Base-by-base conservation (phyloP, 2,888 invertebrate species). In the Chesias legatella region DNA sequence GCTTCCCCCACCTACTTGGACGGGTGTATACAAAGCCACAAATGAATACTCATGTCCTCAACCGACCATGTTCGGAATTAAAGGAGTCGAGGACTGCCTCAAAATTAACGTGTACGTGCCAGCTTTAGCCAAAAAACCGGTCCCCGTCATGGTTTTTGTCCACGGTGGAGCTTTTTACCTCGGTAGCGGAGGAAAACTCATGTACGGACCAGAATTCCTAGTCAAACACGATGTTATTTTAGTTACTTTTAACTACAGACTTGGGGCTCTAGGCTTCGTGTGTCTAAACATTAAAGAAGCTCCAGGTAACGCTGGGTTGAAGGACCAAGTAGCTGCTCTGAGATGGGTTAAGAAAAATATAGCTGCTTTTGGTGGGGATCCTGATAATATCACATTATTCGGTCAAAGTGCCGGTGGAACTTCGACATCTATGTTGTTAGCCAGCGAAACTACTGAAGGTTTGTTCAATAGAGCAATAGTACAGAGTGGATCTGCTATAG, bases 351-450 rank as follows among this genome's bases (percentile, higher is more conserved):
- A 81, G 53, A 76, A 71, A 45, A 88, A 86, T 51, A 82, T 88
- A 9, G 79, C 70, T 10, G 73, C 77, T 0, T 86, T 88, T 42
- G 84, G 85, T 6, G 86, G 86, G 6, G 82, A 88, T 48, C 77
- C 80, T 5, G 73, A 86, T 22, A 81, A 83, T 56, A 51, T 88
- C 1, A 86, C 86, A 0, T n/a, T 84, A 3, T 86, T 86, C 49
- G 86, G 86, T 3, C 81, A 84, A 59, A 86, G 86, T 35, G 86
- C 86, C 32, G 86, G 86, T 10, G 84, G 66, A 0, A 65, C 74
- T 0, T 84, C 84, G 0, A 50, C 60, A 1, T 74, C 85, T 0
- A 38, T 83, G 10, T 50, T 86, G 7, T 20, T 81, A 38, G 71
- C 74, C 5, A 83, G 78, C 55, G 55, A 77, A 17, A 54, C 61